Evolutionary conservation across 2,113 vertebrate genomes (phyloP).

Genomic region (Varanus salvator): DNA sequence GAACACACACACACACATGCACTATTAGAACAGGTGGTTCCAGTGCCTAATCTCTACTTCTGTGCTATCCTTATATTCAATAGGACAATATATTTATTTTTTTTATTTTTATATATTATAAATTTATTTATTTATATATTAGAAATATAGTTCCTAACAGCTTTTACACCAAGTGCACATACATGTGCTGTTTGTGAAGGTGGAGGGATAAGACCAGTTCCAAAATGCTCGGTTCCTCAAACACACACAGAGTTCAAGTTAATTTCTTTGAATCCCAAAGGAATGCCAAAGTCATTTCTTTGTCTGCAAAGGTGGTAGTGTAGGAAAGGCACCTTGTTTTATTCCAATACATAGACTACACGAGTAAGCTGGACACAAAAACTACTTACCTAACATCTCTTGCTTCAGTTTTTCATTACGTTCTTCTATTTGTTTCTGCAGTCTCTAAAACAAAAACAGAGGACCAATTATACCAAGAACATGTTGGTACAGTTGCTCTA

Average conservation of each 20-base stretch:
- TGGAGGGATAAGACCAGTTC: no score
- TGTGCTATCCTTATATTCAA: not conserved
- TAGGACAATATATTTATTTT: no score
- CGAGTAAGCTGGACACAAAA: not conserved
- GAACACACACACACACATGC: not conserved
- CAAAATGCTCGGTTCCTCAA: not conserved
- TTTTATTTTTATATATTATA: no score
- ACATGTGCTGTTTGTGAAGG: not conserved
- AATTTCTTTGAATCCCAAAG: not conserved
- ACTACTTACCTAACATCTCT: slow-evolving; percentile 92
- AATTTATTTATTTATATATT: no score
- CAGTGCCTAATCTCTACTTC: not conserved
- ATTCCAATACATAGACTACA: not conserved
- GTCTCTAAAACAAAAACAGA: slow-evolving; percentile 79
- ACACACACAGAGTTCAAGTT: not conserved
- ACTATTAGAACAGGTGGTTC: not conserved
- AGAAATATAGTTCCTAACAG: not conserved
- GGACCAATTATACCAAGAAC: slow-evolving; percentile 20
- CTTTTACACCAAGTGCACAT: not conserved
- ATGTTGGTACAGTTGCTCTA: not conserved
- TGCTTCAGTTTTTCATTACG: slow-evolving; percentile 95
- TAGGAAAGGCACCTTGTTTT: slow-evolving; percentile 14
- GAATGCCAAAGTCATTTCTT: accelerated
- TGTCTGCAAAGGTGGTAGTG: not conserved
- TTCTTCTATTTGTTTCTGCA: slow-evolving; percentile 93